phyloP scores from a whole-genome alignment of 1,140 invertebrate genomes.

The Euwallacea similis region DNA sequence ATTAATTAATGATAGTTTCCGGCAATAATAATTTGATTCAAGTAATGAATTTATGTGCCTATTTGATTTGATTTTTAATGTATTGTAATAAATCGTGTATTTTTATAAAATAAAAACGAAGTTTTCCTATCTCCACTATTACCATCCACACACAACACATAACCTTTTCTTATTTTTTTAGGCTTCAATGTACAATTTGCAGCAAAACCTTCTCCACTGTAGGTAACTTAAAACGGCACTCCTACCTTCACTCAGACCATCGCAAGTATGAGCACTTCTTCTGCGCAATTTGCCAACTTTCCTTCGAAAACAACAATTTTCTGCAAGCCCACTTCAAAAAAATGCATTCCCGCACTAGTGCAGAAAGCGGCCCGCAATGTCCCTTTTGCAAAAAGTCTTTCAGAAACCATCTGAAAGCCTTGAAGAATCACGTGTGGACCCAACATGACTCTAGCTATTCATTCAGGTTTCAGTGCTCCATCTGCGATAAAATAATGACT shows the following conservation, averaged over 20 bases:
- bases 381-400: slow-evolving; percentile 36
- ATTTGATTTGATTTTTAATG: too few relatives aligned
- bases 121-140: not conserved
- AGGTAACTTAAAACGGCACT: slow-evolving; percentile 30
- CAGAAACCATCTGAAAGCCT: slow-evolving; percentile 26
- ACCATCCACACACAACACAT: not conserved
- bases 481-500: slow-evolving; percentile 48
- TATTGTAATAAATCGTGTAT: too few relatives aligned
- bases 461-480: slow-evolving; percentile 41
- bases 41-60: too few relatives aligned
- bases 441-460: slow-evolving; percentile 36
- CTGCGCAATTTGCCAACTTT: slow-evolving; percentile 33
- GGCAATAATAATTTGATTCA: too few relatives aligned
- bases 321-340: slow-evolving; percentile 35
- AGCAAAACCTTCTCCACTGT: slow-evolving; percentile 26
- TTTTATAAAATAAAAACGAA: not conserved
- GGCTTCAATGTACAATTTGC: slow-evolving; percentile 32
- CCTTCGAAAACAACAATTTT: slow-evolving; percentile 27
- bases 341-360: slow-evolving; percentile 23
- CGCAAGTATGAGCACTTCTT: slow-evolving; percentile 25
- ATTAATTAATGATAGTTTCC: too few relatives aligned
- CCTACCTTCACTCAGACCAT: slow-evolving; percentile 19
- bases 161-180: slow-evolving; percentile 21
- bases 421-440: slow-evolving; percentile 39
- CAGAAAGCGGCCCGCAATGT: slow-evolving; percentile 14